A percentile compares a stretch with the other conserved stretches of the same genome.
Evolutionary conservation across 2,888 invertebrate species (phyloP).

Genomic region (Phorcus lineatus): DNA sequence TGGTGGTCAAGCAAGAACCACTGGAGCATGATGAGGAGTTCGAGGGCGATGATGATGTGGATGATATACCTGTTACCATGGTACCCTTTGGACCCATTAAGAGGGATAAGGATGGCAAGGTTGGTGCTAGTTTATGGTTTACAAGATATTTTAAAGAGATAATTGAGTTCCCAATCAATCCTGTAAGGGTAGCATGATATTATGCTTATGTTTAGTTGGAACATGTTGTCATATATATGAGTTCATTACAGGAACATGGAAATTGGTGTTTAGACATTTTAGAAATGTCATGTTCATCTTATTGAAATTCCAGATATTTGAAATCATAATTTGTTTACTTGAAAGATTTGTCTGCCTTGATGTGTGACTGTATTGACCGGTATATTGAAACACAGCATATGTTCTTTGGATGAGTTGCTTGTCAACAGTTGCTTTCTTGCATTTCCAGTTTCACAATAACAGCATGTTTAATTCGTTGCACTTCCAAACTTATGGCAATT

Average conservation of each 20-base stretch:
- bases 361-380: too few species aligned
- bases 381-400: not conserved
- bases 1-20: conserved; percentile 10
- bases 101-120: conserved; percentile 17
- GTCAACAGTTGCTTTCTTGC: not conserved
- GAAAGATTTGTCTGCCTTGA: too few species aligned
- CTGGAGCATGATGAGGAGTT: not conserved
- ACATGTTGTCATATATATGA: too few species aligned
- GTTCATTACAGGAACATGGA: too few species aligned
- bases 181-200: too few species aligned
- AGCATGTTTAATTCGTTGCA: not conserved
- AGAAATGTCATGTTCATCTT: too few species aligned
- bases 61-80: not conserved
- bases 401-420: too few species aligned
- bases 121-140: not conserved
- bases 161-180: not conserved
- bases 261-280: too few species aligned
- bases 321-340: too few species aligned
- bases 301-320: too few species aligned
- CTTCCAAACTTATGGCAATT: not conserved
- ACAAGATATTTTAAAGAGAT: not conserved
- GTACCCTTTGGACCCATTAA: not conserved
- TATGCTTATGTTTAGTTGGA: too few species aligned
- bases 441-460: not conserved
- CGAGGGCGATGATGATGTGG: not conserved